phyloP scores from a whole-genome alignment of 2,888 invertebrate species.

The Caradrina kadenii region DNA sequence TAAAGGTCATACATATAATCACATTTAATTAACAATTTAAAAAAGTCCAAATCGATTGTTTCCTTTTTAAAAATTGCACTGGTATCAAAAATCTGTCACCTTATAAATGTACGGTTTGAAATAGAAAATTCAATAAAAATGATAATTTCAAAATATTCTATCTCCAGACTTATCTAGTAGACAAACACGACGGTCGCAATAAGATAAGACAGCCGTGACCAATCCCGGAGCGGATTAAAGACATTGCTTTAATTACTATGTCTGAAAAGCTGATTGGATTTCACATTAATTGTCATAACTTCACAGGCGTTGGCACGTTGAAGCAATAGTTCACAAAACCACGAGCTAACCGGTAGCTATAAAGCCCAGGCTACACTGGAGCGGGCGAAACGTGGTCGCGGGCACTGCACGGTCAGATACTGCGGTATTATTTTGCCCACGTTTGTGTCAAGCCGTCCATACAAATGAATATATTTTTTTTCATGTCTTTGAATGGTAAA shows the following conservation, averaged over 20 bases:
- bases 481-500: no score
- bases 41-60: no score
- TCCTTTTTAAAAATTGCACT: no score
- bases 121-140: not conserved
- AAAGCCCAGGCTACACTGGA: not conserved
- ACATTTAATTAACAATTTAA: no score
- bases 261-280: constrained; percentile 28
- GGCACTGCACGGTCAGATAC: no score
- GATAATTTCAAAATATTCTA: not conserved
- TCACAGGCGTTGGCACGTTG: constrained; percentile 26
- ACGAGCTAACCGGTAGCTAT: constrained; percentile 5
- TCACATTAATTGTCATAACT: constrained; percentile 27
- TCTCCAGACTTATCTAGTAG: not conserved
- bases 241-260: constrained; percentile 38
- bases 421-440: no score
- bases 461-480: no score
- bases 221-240: constrained; percentile 29
- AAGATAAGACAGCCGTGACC: constrained; percentile 12
- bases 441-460: no score
- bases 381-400: no score
- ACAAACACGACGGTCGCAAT: constrained; percentile 8
- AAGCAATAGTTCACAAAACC: constrained; percentile 35
- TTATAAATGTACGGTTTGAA: no score
- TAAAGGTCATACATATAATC: no score
- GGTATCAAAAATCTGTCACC: no score